Evolutionary conservation across 2,113 vertebrate genomes (phyloP).

Genomic region (Numenius arquata): DNA sequence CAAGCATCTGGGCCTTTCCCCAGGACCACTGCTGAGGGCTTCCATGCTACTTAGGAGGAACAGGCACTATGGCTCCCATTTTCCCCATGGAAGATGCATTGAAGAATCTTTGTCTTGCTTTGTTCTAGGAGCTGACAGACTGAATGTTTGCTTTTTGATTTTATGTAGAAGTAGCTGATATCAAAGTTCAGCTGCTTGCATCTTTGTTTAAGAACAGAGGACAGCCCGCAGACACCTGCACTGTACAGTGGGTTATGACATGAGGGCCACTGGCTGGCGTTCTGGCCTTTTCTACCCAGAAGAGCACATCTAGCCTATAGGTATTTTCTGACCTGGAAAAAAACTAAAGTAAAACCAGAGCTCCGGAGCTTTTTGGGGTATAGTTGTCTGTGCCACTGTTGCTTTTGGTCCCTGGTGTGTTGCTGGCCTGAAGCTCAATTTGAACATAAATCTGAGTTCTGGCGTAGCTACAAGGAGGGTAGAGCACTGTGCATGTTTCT

Average conservation of each 20-base stretch:
- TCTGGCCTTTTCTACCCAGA: neutral
- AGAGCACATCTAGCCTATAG: neutral
- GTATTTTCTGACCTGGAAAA: neutral
- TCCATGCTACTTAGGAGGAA: neutral
- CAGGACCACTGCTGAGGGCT: neutral
- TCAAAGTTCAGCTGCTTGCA: neutral
- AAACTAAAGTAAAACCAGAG: neutral
- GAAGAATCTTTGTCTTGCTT: neutral
- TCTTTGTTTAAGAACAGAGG: neutral
- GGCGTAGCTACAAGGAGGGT: neutral
- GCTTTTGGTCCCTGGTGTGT: neutral
- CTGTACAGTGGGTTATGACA: neutral
- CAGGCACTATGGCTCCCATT: rapidly evolving
- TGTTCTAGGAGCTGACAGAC: neutral
- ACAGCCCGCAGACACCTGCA: neutral
- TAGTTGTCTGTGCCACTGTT: neutral
- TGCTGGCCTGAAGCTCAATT: neutral
- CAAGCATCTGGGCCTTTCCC: rapidly evolving
- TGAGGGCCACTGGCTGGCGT: neutral
- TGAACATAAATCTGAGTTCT: neutral
- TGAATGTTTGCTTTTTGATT: neutral
- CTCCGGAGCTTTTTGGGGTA: neutral
- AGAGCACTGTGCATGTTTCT: neutral
- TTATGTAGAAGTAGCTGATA: neutral
- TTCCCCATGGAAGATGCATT: neutral